Evolutionary conservation across 2,797 vertebrate species (phyloP).

Genomic region (Coregonus ussuriensis): DNA sequence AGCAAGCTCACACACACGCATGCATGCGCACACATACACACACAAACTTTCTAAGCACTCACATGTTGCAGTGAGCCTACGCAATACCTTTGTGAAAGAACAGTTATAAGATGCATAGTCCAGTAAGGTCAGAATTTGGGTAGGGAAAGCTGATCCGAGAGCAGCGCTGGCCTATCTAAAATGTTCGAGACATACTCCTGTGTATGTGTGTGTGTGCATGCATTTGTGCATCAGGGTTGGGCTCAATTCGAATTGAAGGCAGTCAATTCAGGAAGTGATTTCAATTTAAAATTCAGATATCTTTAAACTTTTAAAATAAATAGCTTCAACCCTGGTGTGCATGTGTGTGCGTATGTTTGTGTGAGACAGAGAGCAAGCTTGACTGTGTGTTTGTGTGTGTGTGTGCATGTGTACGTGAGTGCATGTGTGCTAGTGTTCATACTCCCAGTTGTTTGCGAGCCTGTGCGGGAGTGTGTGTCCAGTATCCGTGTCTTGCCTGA

Average conservation of each 20-base stretch:
- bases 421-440: neutral
- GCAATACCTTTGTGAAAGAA: neutral
- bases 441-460: neutral
- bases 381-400: neutral
- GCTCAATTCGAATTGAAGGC: too few relatives aligned
- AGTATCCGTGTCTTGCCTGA: slow-evolving; percentile 9
- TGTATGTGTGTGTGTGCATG: neutral
- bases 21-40: neutral
- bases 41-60: neutral
- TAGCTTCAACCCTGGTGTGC: neutral
- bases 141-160: too few relatives aligned
- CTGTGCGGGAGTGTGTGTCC: neutral
- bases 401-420: neutral
- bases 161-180: too few relatives aligned
- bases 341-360: neutral
- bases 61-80: neutral
- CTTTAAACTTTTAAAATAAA: too few relatives aligned
- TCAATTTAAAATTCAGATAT: too few relatives aligned
- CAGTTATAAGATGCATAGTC: too few relatives aligned
- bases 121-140: too few relatives aligned
- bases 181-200: neutral
- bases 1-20: neutral
- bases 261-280: too few relatives aligned
- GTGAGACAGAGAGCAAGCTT: neutral
- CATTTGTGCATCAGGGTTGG: too few relatives aligned